These are phyloP conservation scores for Bucorvus abyssinicus DNA, from an alignment of 2,797 vertebrate genomes.

Conservation along the genomic window DNA sequence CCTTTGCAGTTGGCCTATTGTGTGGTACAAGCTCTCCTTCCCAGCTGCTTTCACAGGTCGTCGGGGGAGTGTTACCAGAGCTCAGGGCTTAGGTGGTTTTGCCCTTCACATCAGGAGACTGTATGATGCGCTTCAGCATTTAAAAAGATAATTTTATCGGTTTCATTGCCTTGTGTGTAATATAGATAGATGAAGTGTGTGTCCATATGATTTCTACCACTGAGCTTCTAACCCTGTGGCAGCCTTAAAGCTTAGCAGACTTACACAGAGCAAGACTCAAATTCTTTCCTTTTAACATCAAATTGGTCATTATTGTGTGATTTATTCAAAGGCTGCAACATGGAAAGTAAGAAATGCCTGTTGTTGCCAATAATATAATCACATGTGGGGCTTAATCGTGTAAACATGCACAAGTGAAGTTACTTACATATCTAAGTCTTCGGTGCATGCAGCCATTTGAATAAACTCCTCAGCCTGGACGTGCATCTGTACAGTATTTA, in stretches of 20 bases:
- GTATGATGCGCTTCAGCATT: neutral
- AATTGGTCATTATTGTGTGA: neutral
- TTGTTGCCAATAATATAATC: slow-evolving; percentile 35
- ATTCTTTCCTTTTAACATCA: slow-evolving; percentile 26
- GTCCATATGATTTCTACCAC: neutral
- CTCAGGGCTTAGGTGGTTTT: neutral
- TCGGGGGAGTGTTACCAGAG: neutral
- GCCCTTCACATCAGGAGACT: neutral
- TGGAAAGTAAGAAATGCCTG: neutral
- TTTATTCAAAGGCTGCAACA: slow-evolving; percentile 22
- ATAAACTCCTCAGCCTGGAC: slow-evolving; percentile 46
- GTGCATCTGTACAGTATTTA: slow-evolving; percentile 41
- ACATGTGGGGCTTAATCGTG: slow-evolving; percentile 22
- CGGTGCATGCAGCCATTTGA: slow-evolving; percentile 11
- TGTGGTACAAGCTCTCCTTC: neutral
- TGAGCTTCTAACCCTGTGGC: neutral
- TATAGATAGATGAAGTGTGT: neutral
- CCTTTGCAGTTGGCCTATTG: rapidly evolving
- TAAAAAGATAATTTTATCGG: neutral
- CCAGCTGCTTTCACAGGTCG: neutral
- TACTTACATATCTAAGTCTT: slow-evolving; percentile 14
- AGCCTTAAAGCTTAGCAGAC: neutral
- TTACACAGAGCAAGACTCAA: neutral
- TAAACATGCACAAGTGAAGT: slow-evolving; percentile 28
- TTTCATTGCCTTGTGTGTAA: neutral